A percentile compares a stretch with the other conserved stretches of the same genome.
phyloP scores from a whole-genome alignment of 2,113 vertebrate species.

The Gnathochromis pfefferi region DNA sequence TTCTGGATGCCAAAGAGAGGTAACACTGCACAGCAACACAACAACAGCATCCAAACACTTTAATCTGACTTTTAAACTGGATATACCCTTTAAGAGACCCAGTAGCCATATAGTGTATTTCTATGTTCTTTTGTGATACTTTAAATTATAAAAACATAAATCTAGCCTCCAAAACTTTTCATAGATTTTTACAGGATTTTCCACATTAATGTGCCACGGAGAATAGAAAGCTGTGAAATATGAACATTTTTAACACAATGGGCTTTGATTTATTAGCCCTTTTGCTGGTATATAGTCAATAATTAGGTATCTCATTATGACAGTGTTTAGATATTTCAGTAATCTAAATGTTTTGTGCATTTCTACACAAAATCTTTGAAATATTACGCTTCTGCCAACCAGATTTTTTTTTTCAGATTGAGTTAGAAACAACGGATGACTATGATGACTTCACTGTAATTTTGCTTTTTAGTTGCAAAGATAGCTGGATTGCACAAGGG shows the following conservation, averaged over 20 bases:
- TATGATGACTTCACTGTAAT: not conserved
- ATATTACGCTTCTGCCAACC: not conserved
- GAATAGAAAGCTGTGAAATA: not conserved
- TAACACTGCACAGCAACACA: conserved; percentile 26
- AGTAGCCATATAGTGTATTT: not conserved
- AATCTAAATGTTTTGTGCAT: not conserved
- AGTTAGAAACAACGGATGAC: not conserved
- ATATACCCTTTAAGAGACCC: not conserved
- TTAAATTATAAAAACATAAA: not conserved
- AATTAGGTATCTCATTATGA: not conserved
- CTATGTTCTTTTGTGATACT: not conserved
- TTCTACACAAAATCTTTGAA: not conserved
- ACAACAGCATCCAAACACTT: not conserved
- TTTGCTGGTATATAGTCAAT: not conserved
- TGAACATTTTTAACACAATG: not conserved
- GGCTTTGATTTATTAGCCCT: not conserved
- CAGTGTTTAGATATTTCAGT: not conserved
- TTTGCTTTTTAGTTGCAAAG: not conserved
- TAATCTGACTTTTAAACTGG: not conserved
- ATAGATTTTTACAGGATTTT: not conserved
- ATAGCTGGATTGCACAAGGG: not conserved
- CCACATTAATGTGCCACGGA: not conserved
- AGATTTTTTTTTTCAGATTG: not conserved
- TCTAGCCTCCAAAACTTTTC: not conserved
- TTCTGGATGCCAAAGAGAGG: conserved; percentile 96